These are phyloP conservation scores for Scaptomyza montana DNA, from an alignment of 1,140 invertebrate genomes.

Conservation along the genomic window DNA sequence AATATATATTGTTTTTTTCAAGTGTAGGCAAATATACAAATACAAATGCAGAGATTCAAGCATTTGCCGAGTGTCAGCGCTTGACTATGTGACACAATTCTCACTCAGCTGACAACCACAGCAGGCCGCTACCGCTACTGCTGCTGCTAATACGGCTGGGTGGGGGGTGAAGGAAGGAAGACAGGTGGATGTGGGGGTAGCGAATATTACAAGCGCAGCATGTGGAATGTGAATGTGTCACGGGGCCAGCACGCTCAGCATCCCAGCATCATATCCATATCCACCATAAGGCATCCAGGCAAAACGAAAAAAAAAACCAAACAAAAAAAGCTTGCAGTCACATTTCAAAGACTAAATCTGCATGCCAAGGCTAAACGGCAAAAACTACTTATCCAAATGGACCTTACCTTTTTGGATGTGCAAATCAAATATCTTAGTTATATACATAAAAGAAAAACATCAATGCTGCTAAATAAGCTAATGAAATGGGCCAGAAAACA, in stretches of 20 bases:
- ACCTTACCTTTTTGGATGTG: conserved; percentile 4
- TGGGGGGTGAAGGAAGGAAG: background rate
- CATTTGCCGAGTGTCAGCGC: conserved; percentile 69
- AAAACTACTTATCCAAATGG: conserved; percentile 19
- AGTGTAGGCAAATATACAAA: conserved; percentile 17
- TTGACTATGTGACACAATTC: conserved; percentile 82
- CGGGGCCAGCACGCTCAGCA: conserved; percentile 72
- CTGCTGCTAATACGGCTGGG: conserved; percentile 16
- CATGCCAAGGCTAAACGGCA: conserved; percentile 15
- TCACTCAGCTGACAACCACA: conserved; percentile 76
- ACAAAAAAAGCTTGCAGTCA: background rate
- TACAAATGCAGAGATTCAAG: conserved; percentile 29
- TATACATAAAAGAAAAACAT: no score
- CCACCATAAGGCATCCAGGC: conserved; percentile 19
- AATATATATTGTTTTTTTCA: no score
- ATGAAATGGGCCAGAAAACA: background rate
- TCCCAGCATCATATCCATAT: background rate
- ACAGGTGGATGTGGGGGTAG: conserved; percentile 16
- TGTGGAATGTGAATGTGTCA: conserved; percentile 77
- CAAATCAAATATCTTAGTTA: background rate
- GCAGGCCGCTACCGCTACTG: conserved; percentile 25
- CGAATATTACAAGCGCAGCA: conserved; percentile 53
- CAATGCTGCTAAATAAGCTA: background rate
- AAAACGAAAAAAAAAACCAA: background rate
- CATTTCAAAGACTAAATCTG: conserved; percentile 13